Base-by-base conservation (phyloP, 2,797 vertebrate genomes). In the Pseudomugil tenellus region DNA sequence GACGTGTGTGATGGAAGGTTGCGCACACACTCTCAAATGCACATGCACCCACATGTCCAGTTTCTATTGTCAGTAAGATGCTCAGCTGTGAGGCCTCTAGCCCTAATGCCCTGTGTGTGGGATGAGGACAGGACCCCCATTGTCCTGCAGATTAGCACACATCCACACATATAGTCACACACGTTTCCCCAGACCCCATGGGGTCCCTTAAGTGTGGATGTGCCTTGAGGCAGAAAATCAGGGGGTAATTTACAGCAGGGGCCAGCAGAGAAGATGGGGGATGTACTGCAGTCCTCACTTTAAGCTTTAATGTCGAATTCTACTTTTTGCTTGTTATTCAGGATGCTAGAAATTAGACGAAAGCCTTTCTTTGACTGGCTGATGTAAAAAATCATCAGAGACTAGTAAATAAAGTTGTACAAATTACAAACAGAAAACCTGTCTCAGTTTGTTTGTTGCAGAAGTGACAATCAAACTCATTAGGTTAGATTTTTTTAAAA, bases 191-290 rank as follows among this genome's bases (percentile, higher is more conserved):
- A 65, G 67, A 83, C 87, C 91, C 77, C 91, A 91, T 85, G 90
- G 84, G 87, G 90, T 84, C 77, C 80, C 76, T 89, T 88, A 92
- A 94, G 89, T 93, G 92, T 89, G 84, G 90, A 91, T 91, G 91
- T 75, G 88, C 87, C 89, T 72, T 90, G 79, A 92, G 90, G 92
- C 91, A 87, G 91, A 92, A 94, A 94, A 93, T 89, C 85, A 92
- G 84, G 78, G 84, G 84, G 74, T 89, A 92, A 89, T 93, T 92
- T 91, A 83, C 58, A 67, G 81, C 74, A 70, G 74, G 63, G 78
- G 76, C 85, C 74, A 75, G 72, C 77, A 63, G 76, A 76, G 79
- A 77, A 68, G 69, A 72, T 70, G 79, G 84, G 88, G 86, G 84
- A 68, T 74, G 84, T 13, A 63, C 13, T 0, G 0, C 35, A 57